A percentile compares a stretch with the other conserved stretches of the same genome.
These are phyloP conservation scores for Antheraea assamensis DNA, from an alignment of 2,888 invertebrate genomes.

Conservation along the genomic window DNA sequence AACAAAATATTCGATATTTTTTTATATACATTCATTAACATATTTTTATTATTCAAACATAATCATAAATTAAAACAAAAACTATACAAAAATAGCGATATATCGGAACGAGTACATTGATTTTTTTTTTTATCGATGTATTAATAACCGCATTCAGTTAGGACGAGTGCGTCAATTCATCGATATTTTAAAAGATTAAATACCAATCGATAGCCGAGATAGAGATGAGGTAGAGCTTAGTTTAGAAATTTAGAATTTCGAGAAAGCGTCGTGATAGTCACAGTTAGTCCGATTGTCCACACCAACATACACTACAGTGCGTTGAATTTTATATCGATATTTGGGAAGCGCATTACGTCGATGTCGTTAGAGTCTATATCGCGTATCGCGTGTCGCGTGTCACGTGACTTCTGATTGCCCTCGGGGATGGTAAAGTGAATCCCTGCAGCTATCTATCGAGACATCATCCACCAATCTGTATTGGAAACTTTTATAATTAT, in stretches of 20 bases:
- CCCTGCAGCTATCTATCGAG: constrained; percentile 17
- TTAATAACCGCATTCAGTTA: not conserved
- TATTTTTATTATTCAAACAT: not conserved
- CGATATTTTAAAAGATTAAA: not conserved
- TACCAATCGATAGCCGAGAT: not conserved
- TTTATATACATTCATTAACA: not conserved
- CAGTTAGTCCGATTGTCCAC: constrained; percentile 10
- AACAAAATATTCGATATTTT: not conserved
- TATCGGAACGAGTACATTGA: not conserved
- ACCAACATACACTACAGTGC: constrained; percentile 5
- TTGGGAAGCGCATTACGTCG: not conserved
- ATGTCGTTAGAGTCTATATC: not conserved
- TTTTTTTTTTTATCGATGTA: not conserved
- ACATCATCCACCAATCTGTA: constrained; percentile 24
- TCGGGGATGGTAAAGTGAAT: constrained; percentile 23
- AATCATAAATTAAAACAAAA: not conserved
- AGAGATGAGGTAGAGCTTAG: not conserved
- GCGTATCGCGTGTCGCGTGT: not conserved
- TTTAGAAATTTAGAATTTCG: constrained; percentile 34
- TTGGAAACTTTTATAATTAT: constrained; percentile 20
- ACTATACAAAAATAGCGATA: not conserved
- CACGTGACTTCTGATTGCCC: not conserved
- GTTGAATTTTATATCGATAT: not conserved
- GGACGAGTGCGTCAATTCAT: not conserved
- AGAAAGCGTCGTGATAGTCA: constrained; percentile 29